Base-by-base conservation (phyloP, 2,797 vertebrate species). In the Pitangus sulphuratus region DNA sequence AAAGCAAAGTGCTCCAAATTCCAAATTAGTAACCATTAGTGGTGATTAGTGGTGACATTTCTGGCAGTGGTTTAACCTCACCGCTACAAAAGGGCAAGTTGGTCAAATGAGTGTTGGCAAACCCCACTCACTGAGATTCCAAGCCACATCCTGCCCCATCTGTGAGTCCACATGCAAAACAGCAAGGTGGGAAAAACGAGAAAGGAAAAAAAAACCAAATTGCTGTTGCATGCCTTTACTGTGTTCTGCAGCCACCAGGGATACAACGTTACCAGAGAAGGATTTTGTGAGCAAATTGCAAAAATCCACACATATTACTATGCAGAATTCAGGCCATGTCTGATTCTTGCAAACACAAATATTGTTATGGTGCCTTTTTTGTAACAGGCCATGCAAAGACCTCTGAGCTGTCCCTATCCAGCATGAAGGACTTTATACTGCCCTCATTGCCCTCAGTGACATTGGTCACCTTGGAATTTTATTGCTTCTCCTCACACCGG, bases 31-130 rank as follows among this genome's bases (percentile, higher is more conserved):
- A 61, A 87, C 68, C 83, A 53, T 74, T 39, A 57, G 17, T 86
- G 91, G 57, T 48, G 40, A 87, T 87, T 2, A 3, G 4, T 25
- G 81, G 89, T 74, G 87, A 82, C 93, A 68, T 79, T 93, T 78
- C 87, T 94, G 83, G 95, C 93, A 88, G 80, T 4, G 37, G 37
- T 79, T 94, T 79, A 79, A 79, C 83, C 89, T 76, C 93, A 88
- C 70, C 5, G 1, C 53, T 57, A 84, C 44, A 90, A 53, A 91
- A 90, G 89, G 93, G 80, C 83, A 91, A 58, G 1, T 54, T 91
- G 90, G 82, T 93, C 77, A 91, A 81, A 72, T 18, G 31, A 21
- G 35, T 15, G 70, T 20, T 96, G 96, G 77, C 94, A 95, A 84
- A 76, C 21, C 28, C 81, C 64, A 48, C 56, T 44, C 51, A 5